Base-by-base conservation (phyloP, 2,113 vertebrate genomes). In the Felis chaus region DNA sequence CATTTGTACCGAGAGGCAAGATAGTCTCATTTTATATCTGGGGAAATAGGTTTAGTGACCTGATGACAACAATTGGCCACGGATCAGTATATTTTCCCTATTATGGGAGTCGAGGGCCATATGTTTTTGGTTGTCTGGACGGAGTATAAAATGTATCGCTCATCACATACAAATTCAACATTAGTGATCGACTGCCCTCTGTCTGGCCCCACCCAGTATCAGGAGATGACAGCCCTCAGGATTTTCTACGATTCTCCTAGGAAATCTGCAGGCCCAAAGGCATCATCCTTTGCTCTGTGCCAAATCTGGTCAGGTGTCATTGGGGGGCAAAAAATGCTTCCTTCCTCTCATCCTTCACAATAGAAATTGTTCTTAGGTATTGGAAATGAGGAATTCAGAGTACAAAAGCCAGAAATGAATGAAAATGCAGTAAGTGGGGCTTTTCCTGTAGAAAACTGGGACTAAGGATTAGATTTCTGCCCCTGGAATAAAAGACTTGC, bases 21-120 rank as follows among this genome's bases (percentile, higher is more conserved):
- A 96, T 15, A 78, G 90, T 91, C 95, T 97, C 94, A 41, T 97
- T 98, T 97, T 97, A 89, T 95, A 94, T 92, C 81, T 86, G 39
- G 57, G 95, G 85, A 97, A 98, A 97, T 97, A 97, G 96, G 96
- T 88, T 97, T 92, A 97, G 97, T 96, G 98, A 97, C 98, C 97
- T 91, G 93, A 89, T 96, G 98, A 97, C 97, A 97, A 96, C 86
- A 90, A 95, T 61, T 82, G 93, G 93, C 91, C 94, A 89, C 16
- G 27, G 93, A 85, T 98, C 94, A 95, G 88, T 97, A 94, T 96
- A 94, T 95, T 95, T 97, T 95, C 95, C 96, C 91, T 82, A 95
- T 97, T 94, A 96, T 65, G 76, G 81, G 94, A 96, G 89, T 94
- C 89, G 68, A 53, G 76, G n/a, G 91, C 94, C 84, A 7, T 92